Evolutionary conservation across 2,888 invertebrate genomes (phyloP), one percentile per base, ranked within the genome.

Genomic region (Drosophila differens): DNA sequence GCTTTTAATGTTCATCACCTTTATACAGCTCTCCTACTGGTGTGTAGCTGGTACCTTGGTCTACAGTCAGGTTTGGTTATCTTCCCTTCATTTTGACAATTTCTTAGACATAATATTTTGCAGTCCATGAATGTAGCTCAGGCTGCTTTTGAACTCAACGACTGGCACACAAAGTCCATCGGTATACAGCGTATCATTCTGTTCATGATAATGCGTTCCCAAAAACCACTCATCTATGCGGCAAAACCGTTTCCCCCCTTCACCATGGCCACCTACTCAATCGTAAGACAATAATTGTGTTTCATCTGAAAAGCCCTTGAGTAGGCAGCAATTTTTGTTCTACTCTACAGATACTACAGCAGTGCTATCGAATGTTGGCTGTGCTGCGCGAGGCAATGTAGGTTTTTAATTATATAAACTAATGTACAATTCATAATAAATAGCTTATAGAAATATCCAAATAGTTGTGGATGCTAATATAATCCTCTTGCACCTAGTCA

Each of bases 21-120:
- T 92, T 7, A 47, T 83, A 47, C 92, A 93, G 57, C 60, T 93
- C 4, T 89, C 92, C 51, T 86, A 83, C 37, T 92, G 92, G 91
- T 93, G 93, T 65, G 62, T 82, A 28, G 66, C 74, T 2, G 93
- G 93, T 10, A 92, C 84, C 53, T 64, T 85, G 65, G 89, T 90
- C 4, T 81, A 82, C 19, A 87, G 68, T 60, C 84, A 86, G 74
- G 93, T 92, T 54, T 74, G 82, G 58, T n/a, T 16, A 30, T 14
- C 3, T 16, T 12, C 5, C 32, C 25, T 2, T 1, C 2, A n/a
- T 4, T 19, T 9, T 16, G 25, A 12, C 16, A 37, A 57, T 28
- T 33, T 9, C 33, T 44, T 37, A 44, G 9, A 12, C 22, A 25
- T 28, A 0, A 12, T 22, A 10, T n/a, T 60, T 22, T 41, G 6